These are phyloP conservation scores for Sanderia malayensis DNA, from an alignment of 30 jellyfish, hydroid and myxozoan species.

Conservation along the genomic window DNA sequence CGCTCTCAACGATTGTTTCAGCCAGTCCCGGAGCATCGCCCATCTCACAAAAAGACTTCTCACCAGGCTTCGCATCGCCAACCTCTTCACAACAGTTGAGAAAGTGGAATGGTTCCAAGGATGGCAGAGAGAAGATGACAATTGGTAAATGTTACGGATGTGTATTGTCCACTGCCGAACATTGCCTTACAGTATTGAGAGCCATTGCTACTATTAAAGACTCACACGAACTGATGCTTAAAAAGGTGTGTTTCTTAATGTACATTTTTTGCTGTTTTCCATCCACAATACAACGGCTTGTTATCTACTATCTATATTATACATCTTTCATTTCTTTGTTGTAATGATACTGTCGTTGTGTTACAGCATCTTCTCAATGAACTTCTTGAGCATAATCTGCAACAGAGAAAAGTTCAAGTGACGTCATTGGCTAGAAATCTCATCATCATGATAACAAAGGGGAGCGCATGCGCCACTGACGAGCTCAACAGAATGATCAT, in stretches of 20 bases:
- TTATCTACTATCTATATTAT: background rate
- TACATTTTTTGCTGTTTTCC: too few relatives aligned
- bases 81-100: background rate
- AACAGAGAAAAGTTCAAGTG: slow-evolving; percentile 56
- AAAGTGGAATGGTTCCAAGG: slow-evolving; percentile 10
- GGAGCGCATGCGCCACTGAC: slow-evolving; percentile 57
- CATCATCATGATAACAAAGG: slow-evolving; percentile 71
- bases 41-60: slow-evolving; percentile 20
- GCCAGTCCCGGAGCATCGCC: slow-evolving; percentile 84
- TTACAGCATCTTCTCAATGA: slow-evolving; percentile 45
- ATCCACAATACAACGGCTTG: too few relatives aligned
- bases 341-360: background rate
- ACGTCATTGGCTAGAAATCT: slow-evolving; percentile 68
- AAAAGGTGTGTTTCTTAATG: slow-evolving; percentile 42
- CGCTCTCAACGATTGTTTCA: slow-evolving; percentile 58
- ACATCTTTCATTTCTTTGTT: background rate
- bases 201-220: slow-evolving; percentile 74
- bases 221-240: slow-evolving; percentile 64
- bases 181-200: slow-evolving; percentile 77
- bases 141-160: slow-evolving; percentile 90
- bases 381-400: slow-evolving; percentile 76
- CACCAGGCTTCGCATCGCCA: background rate
- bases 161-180: slow-evolving; percentile 74
- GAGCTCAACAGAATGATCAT: slow-evolving; percentile 64
- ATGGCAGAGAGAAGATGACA: slow-evolving; percentile 21